These are phyloP conservation scores for Thera obeliscata DNA, from an alignment of 2,888 invertebrate species.

Conservation along the genomic window DNA sequence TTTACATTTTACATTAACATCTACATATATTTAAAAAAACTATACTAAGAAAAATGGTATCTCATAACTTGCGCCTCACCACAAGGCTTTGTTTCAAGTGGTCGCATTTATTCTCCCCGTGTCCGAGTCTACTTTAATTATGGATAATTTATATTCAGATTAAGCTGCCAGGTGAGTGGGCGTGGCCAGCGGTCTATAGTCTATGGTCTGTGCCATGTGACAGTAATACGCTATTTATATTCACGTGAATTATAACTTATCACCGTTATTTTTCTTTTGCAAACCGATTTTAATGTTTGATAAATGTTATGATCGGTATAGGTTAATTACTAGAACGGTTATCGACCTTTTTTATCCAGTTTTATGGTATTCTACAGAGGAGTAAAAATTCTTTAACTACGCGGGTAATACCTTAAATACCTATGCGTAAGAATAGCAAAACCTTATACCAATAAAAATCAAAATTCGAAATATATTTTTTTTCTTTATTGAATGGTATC, in stretches of 20 bases:
- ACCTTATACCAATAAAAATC: no score
- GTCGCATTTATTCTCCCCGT: slow-evolving; percentile 80
- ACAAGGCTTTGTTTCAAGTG: slow-evolving; percentile 78
- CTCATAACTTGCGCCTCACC: slow-evolving; percentile 46
- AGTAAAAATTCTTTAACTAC: no score
- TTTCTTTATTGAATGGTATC: no score
- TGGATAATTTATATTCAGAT: slow-evolving; percentile 84
- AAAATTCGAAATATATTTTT: no score
- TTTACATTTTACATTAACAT: background rate
- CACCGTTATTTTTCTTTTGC: slow-evolving; percentile 7
- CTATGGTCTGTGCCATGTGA: slow-evolving; percentile 26
- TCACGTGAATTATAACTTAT: slow-evolving; percentile 17
- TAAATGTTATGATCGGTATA: background rate
- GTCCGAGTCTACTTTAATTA: slow-evolving; percentile 83
- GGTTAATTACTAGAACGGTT: background rate
- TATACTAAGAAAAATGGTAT: background rate
- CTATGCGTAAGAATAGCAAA: no score
- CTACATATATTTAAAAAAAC: no score
- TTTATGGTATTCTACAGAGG: no score
- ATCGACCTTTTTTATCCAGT: no score
- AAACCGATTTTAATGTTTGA: slow-evolving; percentile 4
- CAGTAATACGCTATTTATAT: slow-evolving; percentile 25
- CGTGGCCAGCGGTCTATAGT: slow-evolving; percentile 32
- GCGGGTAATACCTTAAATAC: no score
- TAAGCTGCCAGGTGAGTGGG: slow-evolving; percentile 74